Evolutionary conservation across 1,140 invertebrate genomes (phyloP).

Genomic region (Lycorma delicatula): DNA sequence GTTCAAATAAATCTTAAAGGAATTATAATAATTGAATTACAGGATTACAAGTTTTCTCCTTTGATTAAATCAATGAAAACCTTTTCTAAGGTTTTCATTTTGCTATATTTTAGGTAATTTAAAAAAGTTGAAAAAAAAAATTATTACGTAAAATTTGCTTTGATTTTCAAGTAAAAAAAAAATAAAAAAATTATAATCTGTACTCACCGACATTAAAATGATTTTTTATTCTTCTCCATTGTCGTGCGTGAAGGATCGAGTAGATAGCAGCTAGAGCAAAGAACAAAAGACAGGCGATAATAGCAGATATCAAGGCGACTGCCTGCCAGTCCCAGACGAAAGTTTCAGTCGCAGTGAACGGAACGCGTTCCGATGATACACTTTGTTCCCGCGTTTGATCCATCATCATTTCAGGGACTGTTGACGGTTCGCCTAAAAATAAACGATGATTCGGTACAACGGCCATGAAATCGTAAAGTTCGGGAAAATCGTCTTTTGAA

Average conservation of each 20-base stretch:
- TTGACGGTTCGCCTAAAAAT: conserved; percentile 20
- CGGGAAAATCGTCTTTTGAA: conserved; percentile 4
- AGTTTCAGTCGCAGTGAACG: conserved; percentile 23
- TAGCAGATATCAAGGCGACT: conserved; percentile 46
- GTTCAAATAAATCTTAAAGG: too few species aligned
- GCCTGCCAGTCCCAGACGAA: conserved; percentile 48
- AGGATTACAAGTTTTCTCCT: too few species aligned
- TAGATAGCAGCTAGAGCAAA: conserved; percentile 53
- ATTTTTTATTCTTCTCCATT: conserved; percentile 49
- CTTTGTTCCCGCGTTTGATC: conserved; percentile 2
- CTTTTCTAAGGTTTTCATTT: too few species aligned
- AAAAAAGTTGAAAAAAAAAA: too few species aligned
- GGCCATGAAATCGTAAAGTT: conserved; percentile 2
- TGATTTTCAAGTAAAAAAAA: too few species aligned
- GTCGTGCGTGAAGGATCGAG: conserved; percentile 50
- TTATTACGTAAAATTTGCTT: too few species aligned
- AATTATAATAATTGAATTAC: too few species aligned
- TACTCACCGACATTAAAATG: conserved; percentile 45
- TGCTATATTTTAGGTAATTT: too few species aligned
- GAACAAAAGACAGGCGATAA: conserved; percentile 52
- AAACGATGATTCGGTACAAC: conserved; percentile 13
- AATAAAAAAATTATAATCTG: too few species aligned
- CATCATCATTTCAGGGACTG: conserved; percentile 13
- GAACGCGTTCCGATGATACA: conserved; percentile 6
- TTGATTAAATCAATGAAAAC: too few species aligned